Conservation (phyloP, 2,888 invertebrate genomes). For the Druceiella hillmani region DNA sequence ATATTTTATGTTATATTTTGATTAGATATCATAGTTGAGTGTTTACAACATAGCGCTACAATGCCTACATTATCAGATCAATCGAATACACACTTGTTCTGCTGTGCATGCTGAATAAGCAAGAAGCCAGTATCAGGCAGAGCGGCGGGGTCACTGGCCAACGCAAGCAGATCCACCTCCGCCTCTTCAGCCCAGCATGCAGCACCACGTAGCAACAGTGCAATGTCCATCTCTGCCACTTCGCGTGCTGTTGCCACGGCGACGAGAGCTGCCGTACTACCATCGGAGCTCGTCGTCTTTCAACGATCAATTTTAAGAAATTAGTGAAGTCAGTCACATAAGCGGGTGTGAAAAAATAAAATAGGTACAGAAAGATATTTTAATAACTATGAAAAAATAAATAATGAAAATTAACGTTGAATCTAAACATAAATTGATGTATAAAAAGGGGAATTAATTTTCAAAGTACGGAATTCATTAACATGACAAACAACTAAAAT, state of each 20-base stretch:
- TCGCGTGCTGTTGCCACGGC: conserved; percentile 94
- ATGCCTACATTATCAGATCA: not conserved
- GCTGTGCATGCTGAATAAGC: conserved; percentile 67
- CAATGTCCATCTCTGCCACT: conserved; percentile 97
- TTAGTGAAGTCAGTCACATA: not conserved
- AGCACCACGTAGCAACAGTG: conserved; percentile 80
- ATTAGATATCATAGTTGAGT: not conserved
- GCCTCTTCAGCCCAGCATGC: conserved; percentile 95
- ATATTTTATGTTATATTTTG: no score
- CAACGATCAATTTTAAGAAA: no score
- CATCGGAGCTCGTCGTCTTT: no score
- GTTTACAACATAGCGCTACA: not conserved
- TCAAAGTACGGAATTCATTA: no score
- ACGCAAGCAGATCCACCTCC: conserved; percentile 89
- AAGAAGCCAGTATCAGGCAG: conserved; percentile 79
- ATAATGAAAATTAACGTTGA: no score
- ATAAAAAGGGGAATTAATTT: no score
- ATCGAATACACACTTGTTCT: conserved; percentile 50
- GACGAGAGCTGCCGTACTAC: no score
- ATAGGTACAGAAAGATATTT: not conserved
- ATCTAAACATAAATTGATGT: no score
- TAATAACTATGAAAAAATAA: no score
- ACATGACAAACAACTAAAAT: no score
- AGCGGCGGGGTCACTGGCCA: conserved; percentile 70
- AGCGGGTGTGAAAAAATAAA: not conserved